These are phyloP conservation scores for Spilarctia lutea DNA, from an alignment of 2,888 invertebrate species.

Conservation along the genomic window DNA sequence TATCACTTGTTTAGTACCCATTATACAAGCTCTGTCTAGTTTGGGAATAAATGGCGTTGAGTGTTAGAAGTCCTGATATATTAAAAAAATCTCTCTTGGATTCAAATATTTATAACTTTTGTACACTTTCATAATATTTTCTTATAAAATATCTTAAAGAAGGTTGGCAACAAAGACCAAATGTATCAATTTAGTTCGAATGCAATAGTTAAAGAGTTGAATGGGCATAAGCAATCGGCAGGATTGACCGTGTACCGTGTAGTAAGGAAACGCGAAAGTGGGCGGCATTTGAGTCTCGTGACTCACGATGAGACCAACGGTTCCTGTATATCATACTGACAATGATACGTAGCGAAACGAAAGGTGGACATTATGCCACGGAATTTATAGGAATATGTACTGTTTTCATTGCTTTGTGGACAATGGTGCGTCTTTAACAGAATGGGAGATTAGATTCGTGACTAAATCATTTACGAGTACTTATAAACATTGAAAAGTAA, in stretches of 20 bases:
- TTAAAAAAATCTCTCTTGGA: no score
- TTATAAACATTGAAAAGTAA: no score
- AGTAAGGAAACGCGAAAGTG: constrained; percentile 56
- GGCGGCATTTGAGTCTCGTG: constrained; percentile 56
- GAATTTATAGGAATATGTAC: constrained; percentile 6
- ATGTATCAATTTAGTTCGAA: constrained; percentile 15
- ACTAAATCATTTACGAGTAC: not conserved
- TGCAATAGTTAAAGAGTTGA: constrained; percentile 14
- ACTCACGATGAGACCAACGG: constrained; percentile 48
- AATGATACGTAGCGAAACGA: constrained; percentile 15
- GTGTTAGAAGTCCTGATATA: no score
- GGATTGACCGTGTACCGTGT: constrained; percentile 33
- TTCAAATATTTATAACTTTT: no score
- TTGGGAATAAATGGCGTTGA: no score
- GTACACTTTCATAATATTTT: not conserved
- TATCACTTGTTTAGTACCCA: no score
- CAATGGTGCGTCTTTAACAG: not conserved
- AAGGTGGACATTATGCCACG: constrained; percentile 6
- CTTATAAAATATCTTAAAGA: not conserved
- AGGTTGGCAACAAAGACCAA: constrained; percentile 11
- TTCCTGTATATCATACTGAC: constrained; percentile 25
- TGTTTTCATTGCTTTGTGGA: not conserved
- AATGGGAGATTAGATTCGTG: not conserved
- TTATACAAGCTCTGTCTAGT: no score
- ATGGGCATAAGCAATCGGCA: constrained; percentile 19